Evolutionary conservation across 2,888 invertebrate genomes (phyloP).

Genomic region (Amitus sp.): DNA sequence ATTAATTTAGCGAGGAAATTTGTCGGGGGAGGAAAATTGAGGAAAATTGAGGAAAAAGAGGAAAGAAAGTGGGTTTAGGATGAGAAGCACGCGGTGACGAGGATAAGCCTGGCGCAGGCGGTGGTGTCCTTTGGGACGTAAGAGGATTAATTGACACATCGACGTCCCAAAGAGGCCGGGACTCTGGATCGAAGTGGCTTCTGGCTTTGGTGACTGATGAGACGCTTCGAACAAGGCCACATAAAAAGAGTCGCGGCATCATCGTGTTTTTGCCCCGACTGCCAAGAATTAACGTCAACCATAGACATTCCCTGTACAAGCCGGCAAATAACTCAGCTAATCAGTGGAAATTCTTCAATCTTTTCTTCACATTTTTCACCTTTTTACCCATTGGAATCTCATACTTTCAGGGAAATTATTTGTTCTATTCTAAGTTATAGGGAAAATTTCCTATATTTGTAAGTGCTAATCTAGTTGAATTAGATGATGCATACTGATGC

Average conservation of each 20-base stretch:
- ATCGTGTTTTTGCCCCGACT: constrained; percentile 49
- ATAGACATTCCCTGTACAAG: constrained; percentile 41
- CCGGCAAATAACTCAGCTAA: constrained; percentile 55
- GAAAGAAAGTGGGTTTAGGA: constrained; percentile 25
- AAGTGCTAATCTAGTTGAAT: too few relatives aligned
- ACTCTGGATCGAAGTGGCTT: constrained; percentile 37
- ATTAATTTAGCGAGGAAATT: not conserved
- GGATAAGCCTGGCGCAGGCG: constrained; percentile 23
- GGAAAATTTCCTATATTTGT: too few relatives aligned
- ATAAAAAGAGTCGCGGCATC: constrained; percentile 57
- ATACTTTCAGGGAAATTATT: too few relatives aligned
- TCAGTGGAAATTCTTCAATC: constrained; percentile 40
- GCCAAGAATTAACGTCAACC: constrained; percentile 53
- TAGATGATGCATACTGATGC: too few relatives aligned
- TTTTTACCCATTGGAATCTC: constrained; percentile 64
- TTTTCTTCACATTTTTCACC: too few relatives aligned
- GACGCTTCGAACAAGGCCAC: constrained; percentile 57
- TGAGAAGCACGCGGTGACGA: constrained; percentile 23
- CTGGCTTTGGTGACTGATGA: constrained; percentile 61
- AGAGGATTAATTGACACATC: constrained; percentile 65
- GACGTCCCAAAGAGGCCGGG: constrained; percentile 50
- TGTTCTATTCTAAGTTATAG: too few relatives aligned
- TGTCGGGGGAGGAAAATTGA: constrained; percentile 9
- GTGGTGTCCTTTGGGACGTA: constrained; percentile 53
- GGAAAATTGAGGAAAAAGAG: not conserved